Percentiles rank a stretch among this genome's conserved stretches.
Conservation (phyloP, 2,113 vertebrate genomes). For the Semicossyphus pulcher region DNA sequence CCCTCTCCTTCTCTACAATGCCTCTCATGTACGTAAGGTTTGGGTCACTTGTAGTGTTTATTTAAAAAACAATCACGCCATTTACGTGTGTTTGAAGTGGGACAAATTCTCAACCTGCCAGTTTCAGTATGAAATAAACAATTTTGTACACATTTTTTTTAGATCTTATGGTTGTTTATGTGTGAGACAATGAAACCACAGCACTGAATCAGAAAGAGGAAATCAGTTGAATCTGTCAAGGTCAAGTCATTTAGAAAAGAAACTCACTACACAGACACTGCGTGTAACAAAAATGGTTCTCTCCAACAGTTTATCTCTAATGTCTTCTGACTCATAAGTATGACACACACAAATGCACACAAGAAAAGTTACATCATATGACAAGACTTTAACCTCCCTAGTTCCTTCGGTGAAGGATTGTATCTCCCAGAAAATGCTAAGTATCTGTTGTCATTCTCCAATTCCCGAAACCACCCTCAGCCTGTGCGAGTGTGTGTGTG, state of each 20-base stretch:
- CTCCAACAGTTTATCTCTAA: background rate
- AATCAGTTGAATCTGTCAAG: too few species aligned
- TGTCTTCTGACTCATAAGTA: background rate
- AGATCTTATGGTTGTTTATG: too few species aligned
- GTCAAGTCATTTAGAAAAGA: too few species aligned
- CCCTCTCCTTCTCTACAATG: background rate
- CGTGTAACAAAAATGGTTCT: too few species aligned
- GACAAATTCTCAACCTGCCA: conserved; percentile 6
- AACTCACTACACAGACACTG: background rate
- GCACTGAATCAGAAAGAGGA: too few species aligned
- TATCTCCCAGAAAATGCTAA: conserved; percentile 10
- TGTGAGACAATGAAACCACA: too few species aligned
- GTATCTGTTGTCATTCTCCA: conserved; percentile 11
- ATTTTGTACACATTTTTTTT: too few species aligned
- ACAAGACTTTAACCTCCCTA: background rate
- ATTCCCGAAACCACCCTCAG: background rate
- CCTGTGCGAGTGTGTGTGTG: background rate
- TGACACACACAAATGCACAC: background rate
- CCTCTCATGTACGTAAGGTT: background rate
- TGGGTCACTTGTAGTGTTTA: conserved; percentile 43
- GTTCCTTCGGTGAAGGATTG: background rate
- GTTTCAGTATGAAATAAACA: too few species aligned
- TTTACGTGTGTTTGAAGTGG: conserved; percentile 31
- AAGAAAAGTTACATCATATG: conserved; percentile 1
- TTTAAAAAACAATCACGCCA: conserved; percentile 27